Evolutionary conservation across 2,113 vertebrate genomes (phyloP).

Genomic region (Paradisaea rubra): DNA sequence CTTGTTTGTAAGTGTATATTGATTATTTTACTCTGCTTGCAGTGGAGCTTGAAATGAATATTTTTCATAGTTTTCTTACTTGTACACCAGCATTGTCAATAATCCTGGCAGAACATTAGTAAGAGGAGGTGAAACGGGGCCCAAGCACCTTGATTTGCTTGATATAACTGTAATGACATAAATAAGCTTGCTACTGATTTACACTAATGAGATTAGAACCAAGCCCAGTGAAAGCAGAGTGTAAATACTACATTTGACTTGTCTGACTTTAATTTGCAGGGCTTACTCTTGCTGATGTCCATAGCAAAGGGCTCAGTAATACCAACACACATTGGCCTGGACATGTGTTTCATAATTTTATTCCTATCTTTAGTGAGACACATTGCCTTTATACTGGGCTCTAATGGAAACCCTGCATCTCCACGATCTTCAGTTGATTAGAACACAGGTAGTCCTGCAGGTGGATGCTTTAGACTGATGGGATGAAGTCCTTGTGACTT

Average conservation of each 20-base stretch:
- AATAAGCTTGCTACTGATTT: not conserved
- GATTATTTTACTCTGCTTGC: constrained; percentile 49
- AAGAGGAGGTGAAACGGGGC: not conserved
- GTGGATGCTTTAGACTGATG: not conserved
- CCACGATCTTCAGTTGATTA: not conserved
- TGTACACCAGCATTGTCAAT: not conserved
- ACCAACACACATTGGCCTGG: fast-evolving
- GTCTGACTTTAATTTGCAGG: not conserved
- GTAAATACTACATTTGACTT: not conserved
- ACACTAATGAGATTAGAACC: not conserved
- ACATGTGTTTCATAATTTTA: not conserved
- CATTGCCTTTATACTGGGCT: not conserved
- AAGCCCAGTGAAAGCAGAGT: not conserved
- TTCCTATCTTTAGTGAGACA: not conserved
- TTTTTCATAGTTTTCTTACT: constrained; percentile 36
- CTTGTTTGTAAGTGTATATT: not conserved
- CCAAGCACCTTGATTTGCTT: not conserved
- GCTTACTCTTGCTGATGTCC: not conserved
- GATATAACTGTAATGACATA: not conserved
- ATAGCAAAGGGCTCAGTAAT: not conserved
- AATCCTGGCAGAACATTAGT: constrained; percentile 14
- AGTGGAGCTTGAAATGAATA: constrained; percentile 58
- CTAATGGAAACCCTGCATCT: not conserved
- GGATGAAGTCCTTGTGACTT: not conserved
- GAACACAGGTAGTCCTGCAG: not conserved